Conservation (phyloP, 2,113 vertebrate genomes). For the Orientallactaga bullata region DNA sequence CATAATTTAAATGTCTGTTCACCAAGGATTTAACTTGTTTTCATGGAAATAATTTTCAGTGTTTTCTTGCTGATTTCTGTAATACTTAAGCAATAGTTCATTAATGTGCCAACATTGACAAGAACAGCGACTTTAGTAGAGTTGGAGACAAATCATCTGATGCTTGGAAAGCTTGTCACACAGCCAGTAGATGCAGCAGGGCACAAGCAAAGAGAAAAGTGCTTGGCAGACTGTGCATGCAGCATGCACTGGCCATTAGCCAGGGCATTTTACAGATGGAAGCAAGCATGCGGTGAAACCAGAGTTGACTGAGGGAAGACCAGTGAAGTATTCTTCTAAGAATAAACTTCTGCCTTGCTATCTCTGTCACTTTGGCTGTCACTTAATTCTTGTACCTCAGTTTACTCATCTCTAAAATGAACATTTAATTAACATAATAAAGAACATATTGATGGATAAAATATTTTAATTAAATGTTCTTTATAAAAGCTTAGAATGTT, state of each 20-base stretch:
- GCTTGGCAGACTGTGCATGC: background rate
- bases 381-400: background rate
- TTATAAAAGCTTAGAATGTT: background rate
- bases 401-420: background rate
- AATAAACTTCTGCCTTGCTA: background rate
- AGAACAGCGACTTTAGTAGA: background rate
- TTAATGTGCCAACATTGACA: background rate
- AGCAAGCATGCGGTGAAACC: background rate
- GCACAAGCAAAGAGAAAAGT: background rate
- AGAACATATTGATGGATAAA: background rate
- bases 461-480: background rate
- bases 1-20: background rate
- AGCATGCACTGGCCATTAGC: background rate
- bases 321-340: background rate
- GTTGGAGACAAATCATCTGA: background rate
- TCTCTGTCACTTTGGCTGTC: background rate
- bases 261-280: background rate
- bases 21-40: background rate
- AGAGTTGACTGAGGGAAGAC: background rate
- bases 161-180: background rate
- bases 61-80: constrained; percentile 21
- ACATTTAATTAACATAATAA: background rate
- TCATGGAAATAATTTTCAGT: background rate
- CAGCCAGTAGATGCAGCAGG: background rate
- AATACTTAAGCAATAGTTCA: background rate